Conservation (phyloP, 2,797 vertebrate genomes). For the Chromobotia macracanthus region DNA sequence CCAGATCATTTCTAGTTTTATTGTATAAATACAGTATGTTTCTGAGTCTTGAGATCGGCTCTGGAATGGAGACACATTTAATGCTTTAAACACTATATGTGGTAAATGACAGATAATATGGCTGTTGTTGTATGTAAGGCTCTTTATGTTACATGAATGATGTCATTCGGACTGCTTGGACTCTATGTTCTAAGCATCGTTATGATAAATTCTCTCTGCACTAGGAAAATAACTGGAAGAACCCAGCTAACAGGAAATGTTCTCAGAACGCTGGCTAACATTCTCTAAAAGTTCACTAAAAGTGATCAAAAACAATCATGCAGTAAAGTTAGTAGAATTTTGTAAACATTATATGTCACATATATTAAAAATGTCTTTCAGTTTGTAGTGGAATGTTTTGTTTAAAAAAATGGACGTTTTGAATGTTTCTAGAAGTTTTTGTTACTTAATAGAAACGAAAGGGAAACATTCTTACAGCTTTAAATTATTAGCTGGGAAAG, state of each 20-base stretch:
- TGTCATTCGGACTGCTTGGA: conserved; percentile 25
- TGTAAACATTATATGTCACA: too few species aligned
- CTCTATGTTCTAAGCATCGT: conserved; percentile 2
- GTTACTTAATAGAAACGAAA: too few species aligned
- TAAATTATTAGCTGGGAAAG: neutral
- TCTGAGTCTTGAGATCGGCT: conserved; percentile 2
- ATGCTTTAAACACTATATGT: conserved; percentile 32
- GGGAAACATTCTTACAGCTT: too few species aligned
- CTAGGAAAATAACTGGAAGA: conserved; percentile 36
- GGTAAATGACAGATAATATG: conserved; percentile 41
- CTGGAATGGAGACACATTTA: conserved; percentile 23
- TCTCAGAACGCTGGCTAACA: too few species aligned
- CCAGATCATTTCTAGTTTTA: conserved; percentile 39
- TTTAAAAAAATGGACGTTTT: too few species aligned
- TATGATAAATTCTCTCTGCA: conserved; percentile 14
- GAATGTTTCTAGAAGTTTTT: neutral
- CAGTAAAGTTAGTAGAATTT: too few species aligned
- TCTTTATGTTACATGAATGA: conserved; percentile 37
- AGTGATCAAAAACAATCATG: too few species aligned
- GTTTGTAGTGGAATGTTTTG: too few species aligned
- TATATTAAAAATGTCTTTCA: too few species aligned
- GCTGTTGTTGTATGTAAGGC: neutral
- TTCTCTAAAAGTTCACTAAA: too few species aligned
- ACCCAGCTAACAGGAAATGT: too few species aligned
- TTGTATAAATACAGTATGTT: conserved; percentile 27